Evolutionary conservation across 1,140 invertebrate genomes (phyloP).

Genomic region (Aricia agestis): DNA sequence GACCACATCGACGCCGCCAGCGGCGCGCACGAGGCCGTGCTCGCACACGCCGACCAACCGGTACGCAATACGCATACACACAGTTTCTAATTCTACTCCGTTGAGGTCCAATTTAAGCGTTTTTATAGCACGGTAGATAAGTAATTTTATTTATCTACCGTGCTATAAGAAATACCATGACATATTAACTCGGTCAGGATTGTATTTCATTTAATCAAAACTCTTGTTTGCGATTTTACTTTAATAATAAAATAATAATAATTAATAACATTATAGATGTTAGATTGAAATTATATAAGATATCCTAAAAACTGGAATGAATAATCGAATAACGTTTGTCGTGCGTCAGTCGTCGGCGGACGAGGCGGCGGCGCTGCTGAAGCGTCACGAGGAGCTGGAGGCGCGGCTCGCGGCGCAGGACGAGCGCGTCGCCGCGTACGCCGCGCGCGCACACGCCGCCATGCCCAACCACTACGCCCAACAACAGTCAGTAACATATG

Average conservation of each 20-base stretch:
- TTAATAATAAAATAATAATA: too few species aligned
- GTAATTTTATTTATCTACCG: too few species aligned
- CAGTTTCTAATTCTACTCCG: neutral
- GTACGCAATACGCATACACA: constrained; percentile 66
- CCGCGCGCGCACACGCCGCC: constrained; percentile 87
- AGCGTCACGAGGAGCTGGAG: constrained; percentile 96
- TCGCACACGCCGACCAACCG: constrained; percentile 90
- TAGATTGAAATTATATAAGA: too few species aligned
- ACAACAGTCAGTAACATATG: constrained; percentile 80
- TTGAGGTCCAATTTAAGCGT: too few species aligned
- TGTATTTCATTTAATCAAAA: too few species aligned
- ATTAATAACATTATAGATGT: too few species aligned
- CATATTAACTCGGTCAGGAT: too few species aligned
- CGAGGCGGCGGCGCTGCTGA: constrained; percentile 94
- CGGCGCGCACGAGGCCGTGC: constrained; percentile 94
- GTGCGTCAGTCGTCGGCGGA: constrained; percentile 87
- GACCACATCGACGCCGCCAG: constrained; percentile 98
- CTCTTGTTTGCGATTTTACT: too few species aligned
- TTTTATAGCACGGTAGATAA: too few species aligned
- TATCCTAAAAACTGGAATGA: too few species aligned
- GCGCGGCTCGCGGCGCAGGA: constrained; percentile 95
- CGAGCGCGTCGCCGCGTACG: constrained; percentile 91
- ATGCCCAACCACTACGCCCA: constrained; percentile 85
- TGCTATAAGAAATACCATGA: too few species aligned
- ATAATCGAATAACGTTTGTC: too few species aligned